Percentiles rank a stretch among this genome's conserved stretches.
Evolutionary conservation across 2,113 vertebrate species (phyloP).

Genomic region (Lamprotornis superbus): DNA sequence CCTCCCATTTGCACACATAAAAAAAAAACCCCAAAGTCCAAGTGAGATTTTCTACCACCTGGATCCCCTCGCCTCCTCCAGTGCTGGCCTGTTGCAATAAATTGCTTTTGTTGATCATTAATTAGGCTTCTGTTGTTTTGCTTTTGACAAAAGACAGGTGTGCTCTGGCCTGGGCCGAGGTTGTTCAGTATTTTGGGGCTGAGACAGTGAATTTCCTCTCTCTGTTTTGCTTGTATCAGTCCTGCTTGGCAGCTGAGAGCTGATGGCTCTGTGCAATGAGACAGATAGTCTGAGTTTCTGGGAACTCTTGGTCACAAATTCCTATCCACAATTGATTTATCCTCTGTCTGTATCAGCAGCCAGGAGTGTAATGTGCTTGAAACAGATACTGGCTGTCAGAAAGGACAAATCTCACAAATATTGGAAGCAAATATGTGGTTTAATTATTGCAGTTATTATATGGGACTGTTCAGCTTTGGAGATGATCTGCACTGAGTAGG

Average conservation of each 20-base stretch:
- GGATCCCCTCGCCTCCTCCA: neutral
- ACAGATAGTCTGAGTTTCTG: neutral
- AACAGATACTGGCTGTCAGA: neutral
- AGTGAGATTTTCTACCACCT: neutral
- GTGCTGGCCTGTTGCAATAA: neutral
- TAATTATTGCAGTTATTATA: neutral
- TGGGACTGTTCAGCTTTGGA: neutral
- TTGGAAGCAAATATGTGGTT: neutral
- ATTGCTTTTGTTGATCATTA: neutral
- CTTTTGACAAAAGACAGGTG: neutral
- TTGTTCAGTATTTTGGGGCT: neutral
- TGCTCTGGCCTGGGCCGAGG: neutral
- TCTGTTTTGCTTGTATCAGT: neutral
- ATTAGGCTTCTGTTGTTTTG: neutral
- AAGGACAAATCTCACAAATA: neutral
- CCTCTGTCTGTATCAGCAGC: neutral
- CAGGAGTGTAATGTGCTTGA: neutral
- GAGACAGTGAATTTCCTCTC: neutral
- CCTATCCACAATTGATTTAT: neutral
- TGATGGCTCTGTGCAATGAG: neutral
- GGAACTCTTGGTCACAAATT: neutral
- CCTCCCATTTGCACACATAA: neutral
- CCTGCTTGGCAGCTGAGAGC: neutral
- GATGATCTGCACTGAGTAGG: neutral
- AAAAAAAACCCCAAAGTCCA: neutral